Evolutionary conservation across 2,888 invertebrate genomes (phyloP).

Genomic region (Ophonus ardosiacus): DNA sequence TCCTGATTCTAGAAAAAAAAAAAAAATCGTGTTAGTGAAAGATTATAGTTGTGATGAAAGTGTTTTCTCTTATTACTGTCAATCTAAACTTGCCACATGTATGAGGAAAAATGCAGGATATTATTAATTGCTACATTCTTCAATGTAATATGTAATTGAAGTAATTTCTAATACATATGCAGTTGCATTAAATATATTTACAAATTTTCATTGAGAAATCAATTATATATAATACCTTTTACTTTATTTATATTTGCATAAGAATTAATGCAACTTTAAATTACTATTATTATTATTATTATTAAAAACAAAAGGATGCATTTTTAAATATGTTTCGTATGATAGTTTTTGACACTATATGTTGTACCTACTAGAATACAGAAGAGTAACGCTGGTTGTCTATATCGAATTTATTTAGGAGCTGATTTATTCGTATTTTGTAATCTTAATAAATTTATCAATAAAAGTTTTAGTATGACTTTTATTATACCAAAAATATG

Average conservation of each 20-base stretch:
- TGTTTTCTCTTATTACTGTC: conserved; percentile 25
- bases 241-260: not conserved
- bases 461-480: too few relatives aligned
- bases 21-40: not conserved
- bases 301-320: too few relatives aligned
- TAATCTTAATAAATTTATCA: too few relatives aligned
- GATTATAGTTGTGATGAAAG: not conserved
- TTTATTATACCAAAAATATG: too few relatives aligned
- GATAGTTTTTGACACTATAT: too few relatives aligned
- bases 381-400: too few relatives aligned
- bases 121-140: conserved; percentile 31
- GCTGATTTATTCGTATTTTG: too few relatives aligned
- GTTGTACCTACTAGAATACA: too few relatives aligned
- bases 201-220: not conserved
- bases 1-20: conserved; percentile 78
- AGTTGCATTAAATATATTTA: not conserved
- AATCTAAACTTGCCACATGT: not conserved
- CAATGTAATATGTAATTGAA: not conserved
- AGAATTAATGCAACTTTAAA: not conserved
- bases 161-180: not conserved
- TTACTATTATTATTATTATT: not conserved
- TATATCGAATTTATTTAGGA: too few relatives aligned
- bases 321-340: too few relatives aligned
- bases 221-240: not conserved
- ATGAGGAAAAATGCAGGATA: conserved; percentile 1